phyloP scores from a whole-genome alignment of 2,797 vertebrate species.

The Myotis daubentonii region DNA sequence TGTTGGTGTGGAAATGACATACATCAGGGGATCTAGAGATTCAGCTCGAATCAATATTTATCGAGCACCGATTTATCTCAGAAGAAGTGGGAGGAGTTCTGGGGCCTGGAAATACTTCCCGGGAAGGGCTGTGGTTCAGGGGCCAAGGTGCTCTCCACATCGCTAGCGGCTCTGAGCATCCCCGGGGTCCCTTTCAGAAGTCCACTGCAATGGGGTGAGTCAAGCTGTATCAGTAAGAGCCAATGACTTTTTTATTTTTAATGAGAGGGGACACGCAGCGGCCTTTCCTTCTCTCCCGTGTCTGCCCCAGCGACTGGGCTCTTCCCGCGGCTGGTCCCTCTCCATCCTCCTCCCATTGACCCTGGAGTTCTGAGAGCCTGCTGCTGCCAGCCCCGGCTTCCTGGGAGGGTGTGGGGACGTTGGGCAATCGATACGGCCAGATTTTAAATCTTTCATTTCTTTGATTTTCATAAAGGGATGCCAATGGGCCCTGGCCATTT shows the following conservation, averaged over 20 bases:
- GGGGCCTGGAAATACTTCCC: neutral
- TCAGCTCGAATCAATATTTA: neutral
- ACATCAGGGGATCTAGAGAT: neutral
- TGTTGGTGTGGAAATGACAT: neutral
- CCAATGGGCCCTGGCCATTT: constrained; percentile 36
- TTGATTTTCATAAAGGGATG: constrained; percentile 43
- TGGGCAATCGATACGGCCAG: neutral
- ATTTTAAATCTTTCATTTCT: constrained; percentile 27
- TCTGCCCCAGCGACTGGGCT: neutral
- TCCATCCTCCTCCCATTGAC: neutral
- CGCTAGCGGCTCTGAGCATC: too few relatives aligned
- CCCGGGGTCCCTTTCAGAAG: neutral
- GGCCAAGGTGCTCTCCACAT: neutral
- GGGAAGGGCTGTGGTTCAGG: neutral
- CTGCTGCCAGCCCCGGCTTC: neutral
- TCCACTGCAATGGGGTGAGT: too few relatives aligned
- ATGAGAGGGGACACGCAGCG: neutral
- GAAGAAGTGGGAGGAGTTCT: neutral
- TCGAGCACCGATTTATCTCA: neutral
- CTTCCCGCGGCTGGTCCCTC: rapidly evolving
- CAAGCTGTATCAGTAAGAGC: neutral
- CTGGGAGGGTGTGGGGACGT: neutral
- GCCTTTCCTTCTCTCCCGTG: neutral
- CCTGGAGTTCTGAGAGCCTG: neutral
- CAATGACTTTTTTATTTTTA: neutral